A percentile compares a stretch with the other conserved stretches of the same genome.
Evolutionary conservation across 2,113 vertebrate species (phyloP).

Genomic region (Hydrochoerus hydrochaeris): DNA sequence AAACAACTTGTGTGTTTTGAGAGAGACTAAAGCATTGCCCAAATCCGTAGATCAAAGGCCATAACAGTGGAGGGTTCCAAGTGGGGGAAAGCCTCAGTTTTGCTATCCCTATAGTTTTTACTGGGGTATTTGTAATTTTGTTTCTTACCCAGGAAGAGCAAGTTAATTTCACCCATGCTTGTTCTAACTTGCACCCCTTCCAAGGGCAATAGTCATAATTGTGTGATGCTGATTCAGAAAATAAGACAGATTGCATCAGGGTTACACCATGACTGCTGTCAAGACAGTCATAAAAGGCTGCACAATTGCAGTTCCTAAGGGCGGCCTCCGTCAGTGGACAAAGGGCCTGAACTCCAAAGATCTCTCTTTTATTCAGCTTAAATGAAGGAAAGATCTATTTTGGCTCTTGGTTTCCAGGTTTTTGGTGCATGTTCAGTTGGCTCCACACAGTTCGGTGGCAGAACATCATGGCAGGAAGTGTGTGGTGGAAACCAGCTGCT

Average conservation of each 20-base stretch:
- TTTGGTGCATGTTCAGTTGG: neutral
- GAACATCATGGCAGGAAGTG: neutral
- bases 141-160: neutral
- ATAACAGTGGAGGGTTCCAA: fast-evolving
- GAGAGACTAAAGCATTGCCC: neutral
- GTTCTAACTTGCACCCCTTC: neutral
- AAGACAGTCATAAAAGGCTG: neutral
- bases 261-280: fast-evolving
- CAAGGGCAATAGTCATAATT: fast-evolving
- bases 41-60: neutral
- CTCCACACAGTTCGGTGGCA: neutral
- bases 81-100: neutral
- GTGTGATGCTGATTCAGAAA: fast-evolving
- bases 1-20: neutral
- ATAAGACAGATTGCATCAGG: neutral
- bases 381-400: neutral
- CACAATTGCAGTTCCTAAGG: fast-evolving
- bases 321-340: fast-evolving
- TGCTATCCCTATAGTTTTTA: neutral
- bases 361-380: neutral
- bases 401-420: neutral
- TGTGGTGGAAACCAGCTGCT: neutral
- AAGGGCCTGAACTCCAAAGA: neutral
- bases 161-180: neutral
- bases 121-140: neutral